Base-by-base conservation (phyloP, 2,113 vertebrate genomes). In the Meleagris gallopavo region DNA sequence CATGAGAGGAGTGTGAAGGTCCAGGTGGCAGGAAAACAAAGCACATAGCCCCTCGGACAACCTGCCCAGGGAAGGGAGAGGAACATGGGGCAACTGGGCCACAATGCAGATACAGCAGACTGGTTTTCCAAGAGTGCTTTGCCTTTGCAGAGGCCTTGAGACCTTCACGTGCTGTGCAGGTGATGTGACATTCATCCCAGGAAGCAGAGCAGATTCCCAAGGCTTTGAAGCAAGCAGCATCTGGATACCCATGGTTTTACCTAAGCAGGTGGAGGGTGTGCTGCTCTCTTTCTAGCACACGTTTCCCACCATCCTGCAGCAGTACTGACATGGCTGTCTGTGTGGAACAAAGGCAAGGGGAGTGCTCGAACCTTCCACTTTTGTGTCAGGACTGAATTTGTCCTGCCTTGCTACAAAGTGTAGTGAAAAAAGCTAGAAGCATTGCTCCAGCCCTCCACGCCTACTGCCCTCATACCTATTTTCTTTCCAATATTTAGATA, bases 221-320 rank as follows among this genome's bases (percentile, higher is more conserved):
- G 40, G 11, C 36, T n/a, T 85, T 2, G 3, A 43, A 73, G 76
- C 0, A 1, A 90, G 81, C 45, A 50, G 30, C 0, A 0, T 12
- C 32, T 73, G 13, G 2, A 17, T 48, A 40, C 43, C 38, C n/a
- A 13, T 43, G n/a, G 24, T 14, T 78, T 17, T 54, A 54, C 36
- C 19, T 14, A 21, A 6, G 67, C 54, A 48, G 65, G 17, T 32
- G 25, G 66, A 73, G 34, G 9, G 4, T 30, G 11, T 38, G 24
- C 61, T 43, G 13, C 52, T 83, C 30, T 17, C 41, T 43, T 57
- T 25, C 29, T 67, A n/a, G 38, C 43, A 88, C 43, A 8, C 0
- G 2, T n/a, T 69, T 52, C 15, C 64, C 17, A 15, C 34, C 22
- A 84, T 36, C 52, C 25, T 34, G 74, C 21, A 14, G 34, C 0